A percentile compares a stretch with the other conserved stretches of the same genome.
These are phyloP conservation scores for Nomada fabriciana DNA, from an alignment of 2,888 invertebrate species.

Conservation along the genomic window DNA sequence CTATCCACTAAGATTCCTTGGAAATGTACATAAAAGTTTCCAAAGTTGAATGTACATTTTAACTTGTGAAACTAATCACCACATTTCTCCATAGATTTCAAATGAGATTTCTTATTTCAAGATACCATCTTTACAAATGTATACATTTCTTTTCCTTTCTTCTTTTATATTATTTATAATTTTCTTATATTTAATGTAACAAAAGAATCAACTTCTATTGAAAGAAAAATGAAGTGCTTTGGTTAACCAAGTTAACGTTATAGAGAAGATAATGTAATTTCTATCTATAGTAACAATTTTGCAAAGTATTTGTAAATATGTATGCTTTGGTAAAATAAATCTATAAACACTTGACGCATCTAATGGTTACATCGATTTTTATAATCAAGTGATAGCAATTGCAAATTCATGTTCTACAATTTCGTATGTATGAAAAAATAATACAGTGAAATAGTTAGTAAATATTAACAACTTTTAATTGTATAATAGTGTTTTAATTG, in stretches of 20 bases:
- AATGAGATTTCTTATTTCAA: constrained; percentile 25
- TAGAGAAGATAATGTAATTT: constrained; percentile 62
- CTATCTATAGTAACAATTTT: constrained; percentile 73
- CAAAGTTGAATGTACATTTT: constrained; percentile 30
- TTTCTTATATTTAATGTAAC: constrained; percentile 41
- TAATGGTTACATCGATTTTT: constrained; percentile 57
- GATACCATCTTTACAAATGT: constrained; percentile 29
- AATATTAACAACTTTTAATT: constrained; percentile 8
- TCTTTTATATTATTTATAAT: constrained; percentile 55
- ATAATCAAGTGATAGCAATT: constrained; percentile 43
- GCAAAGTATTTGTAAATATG: constrained; percentile 81
- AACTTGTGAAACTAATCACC: constrained; percentile 23
- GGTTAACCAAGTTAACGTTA: constrained; percentile 42
- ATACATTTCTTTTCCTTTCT: constrained; percentile 55
- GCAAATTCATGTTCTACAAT: constrained; percentile 23
- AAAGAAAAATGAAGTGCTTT: constrained; percentile 42
- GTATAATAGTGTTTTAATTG: constrained; percentile 17
- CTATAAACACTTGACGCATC: constrained; percentile 70
- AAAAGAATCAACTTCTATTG: constrained; percentile 25
- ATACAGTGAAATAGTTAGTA: constrained; percentile 2
- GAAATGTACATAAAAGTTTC: constrained; percentile 68
- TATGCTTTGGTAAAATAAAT: constrained; percentile 79
- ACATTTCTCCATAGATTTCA: constrained; percentile 19
- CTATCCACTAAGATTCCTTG: constrained; percentile 52
- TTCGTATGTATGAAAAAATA: constrained; percentile 22